These are phyloP conservation scores for Gallinago jamesoni DNA, from an alignment of 2,113 vertebrate genomes.

Conservation along the genomic window DNA sequence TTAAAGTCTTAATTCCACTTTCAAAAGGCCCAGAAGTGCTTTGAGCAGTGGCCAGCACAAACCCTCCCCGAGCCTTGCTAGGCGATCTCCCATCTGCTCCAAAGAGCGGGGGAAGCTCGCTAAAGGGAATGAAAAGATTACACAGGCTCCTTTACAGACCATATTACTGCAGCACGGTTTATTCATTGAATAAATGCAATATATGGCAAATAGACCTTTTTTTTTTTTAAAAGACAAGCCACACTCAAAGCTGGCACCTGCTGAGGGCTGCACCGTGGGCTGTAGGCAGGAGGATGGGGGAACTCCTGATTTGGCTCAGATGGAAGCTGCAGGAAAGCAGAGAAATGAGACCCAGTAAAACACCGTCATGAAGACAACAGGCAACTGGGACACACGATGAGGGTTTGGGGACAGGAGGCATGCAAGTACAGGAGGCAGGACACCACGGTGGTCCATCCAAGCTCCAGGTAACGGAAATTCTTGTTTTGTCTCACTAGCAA, in stretches of 20 bases:
- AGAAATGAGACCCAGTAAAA: background rate
- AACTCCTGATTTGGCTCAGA: background rate
- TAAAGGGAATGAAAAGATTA: background rate
- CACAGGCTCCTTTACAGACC: background rate
- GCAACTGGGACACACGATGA: background rate
- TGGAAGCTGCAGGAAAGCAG: background rate
- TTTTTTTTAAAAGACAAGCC: background rate
- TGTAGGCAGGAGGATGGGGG: background rate
- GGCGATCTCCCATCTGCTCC: background rate
- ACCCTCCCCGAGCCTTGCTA: background rate
- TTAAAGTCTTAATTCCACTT: background rate
- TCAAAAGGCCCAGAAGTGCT: background rate
- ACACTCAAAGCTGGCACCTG: background rate
- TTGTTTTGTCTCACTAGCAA: background rate
- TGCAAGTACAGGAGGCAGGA: background rate
- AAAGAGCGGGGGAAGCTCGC: background rate
- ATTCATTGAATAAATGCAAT: background rate
- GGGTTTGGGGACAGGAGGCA: background rate
- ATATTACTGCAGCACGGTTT: background rate
- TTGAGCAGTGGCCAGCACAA: background rate
- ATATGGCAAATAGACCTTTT: background rate
- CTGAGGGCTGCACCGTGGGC: background rate
- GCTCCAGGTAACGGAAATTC: background rate
- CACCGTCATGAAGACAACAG: accelerated
- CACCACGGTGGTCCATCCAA: background rate